Percentiles rank a stretch among this genome's conserved stretches.
Conservation (phyloP, 2,113 vertebrate species). For the Megatriorchis doriae region DNA sequence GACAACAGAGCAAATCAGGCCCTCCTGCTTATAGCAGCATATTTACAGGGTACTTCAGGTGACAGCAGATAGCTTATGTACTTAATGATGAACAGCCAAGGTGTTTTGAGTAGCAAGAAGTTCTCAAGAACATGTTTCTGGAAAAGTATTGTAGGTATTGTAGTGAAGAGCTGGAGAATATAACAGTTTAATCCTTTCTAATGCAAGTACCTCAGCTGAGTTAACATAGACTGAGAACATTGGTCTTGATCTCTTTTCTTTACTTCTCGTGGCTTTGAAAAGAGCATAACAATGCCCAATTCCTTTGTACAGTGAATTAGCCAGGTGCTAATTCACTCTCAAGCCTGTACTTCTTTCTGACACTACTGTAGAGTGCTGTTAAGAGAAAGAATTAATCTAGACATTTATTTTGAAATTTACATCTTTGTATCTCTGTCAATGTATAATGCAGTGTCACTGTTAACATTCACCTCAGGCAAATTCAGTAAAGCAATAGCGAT, state of each 20-base stretch:
- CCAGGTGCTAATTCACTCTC: neutral
- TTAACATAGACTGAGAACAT: neutral
- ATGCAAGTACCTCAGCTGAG: neutral
- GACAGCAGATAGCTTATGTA: neutral
- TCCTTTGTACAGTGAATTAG: neutral
- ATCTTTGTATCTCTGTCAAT: neutral
- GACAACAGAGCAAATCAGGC: neutral
- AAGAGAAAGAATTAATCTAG: neutral
- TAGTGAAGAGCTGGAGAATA: neutral
- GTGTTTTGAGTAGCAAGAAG: neutral
- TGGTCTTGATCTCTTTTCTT: neutral
- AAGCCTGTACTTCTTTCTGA: neutral
- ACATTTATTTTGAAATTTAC: neutral
- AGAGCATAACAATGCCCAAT: neutral
- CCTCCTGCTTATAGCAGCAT: neutral
- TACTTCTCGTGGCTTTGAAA: neutral
- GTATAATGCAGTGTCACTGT: neutral
- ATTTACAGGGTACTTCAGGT: neutral
- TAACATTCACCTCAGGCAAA: neutral
- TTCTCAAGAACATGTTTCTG: neutral
- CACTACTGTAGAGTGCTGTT: neutral
- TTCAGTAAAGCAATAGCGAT: neutral
- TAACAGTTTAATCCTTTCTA: neutral
- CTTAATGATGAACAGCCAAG: neutral
- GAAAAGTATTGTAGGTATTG: neutral